These are phyloP conservation scores for Ctenopoma kingsleyae DNA, from an alignment of 2,797 vertebrate genomes.

Conservation along the genomic window DNA sequence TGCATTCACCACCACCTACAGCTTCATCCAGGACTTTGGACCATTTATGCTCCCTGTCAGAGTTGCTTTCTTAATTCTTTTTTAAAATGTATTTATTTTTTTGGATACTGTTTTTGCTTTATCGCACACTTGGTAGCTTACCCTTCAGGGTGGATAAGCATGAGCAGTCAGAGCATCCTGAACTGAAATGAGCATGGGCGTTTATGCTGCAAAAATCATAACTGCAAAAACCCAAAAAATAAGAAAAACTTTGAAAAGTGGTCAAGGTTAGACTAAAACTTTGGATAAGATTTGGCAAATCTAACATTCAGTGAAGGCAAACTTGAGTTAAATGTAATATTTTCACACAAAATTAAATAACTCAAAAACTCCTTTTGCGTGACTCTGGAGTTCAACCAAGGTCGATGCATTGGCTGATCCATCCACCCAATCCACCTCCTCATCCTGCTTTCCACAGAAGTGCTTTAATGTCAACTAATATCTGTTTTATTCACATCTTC, in stretches of 20 bases:
- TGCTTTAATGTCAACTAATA: neutral
- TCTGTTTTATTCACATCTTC: conserved; percentile 16
- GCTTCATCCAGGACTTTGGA: conserved; percentile 35
- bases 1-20: conserved; percentile 57
- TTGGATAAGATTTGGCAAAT: conserved; percentile 23
- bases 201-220: neutral
- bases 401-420: conserved; percentile 21
- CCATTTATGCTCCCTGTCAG: conserved; percentile 44
- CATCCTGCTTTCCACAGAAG: conserved; percentile 11
- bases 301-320: conserved; percentile 2
- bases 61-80: conserved; percentile 11
- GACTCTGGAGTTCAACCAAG: conserved; percentile 22
- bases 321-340: conserved; percentile 8
- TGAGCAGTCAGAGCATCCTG: neutral
- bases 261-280: conserved; percentile 18
- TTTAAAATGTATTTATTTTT: neutral
- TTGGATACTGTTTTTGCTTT: neutral
- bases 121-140: neutral
- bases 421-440: conserved; percentile 28
- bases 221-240: neutral
- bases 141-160: neutral
- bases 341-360: conserved; percentile 13
- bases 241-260: neutral
- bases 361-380: conserved; percentile 1
- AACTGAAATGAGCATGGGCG: neutral